These are phyloP conservation scores for Myotis myotis DNA, from an alignment of 2,797 vertebrate genomes.

Conservation along the genomic window DNA sequence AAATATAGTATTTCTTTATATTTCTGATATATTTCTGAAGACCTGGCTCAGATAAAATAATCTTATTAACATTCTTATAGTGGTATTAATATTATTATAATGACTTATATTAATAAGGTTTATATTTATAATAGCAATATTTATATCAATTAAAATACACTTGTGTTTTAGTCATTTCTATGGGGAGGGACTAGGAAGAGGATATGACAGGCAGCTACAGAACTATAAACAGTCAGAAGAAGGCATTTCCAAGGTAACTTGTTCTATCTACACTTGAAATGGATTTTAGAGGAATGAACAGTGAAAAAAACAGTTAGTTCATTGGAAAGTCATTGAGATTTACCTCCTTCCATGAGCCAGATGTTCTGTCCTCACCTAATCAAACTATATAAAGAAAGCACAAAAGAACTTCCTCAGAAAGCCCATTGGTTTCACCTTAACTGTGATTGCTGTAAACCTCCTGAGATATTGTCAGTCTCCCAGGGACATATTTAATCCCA, in stretches of 20 bases:
- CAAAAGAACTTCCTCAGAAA: not conserved
- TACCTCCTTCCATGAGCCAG: not conserved
- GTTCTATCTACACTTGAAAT: not conserved
- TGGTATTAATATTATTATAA: not conserved
- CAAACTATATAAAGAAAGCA: not conserved
- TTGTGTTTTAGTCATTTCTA: not conserved
- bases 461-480: not conserved
- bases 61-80: not conserved
- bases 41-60: slow-evolving; percentile 1
- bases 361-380: not conserved
- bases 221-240: not conserved
- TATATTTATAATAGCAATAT: not conserved
- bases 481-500: not conserved
- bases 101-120: not conserved
- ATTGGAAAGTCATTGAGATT: not conserved
- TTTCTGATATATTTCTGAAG: not conserved
- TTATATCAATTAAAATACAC: not conserved
- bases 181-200: not conserved
- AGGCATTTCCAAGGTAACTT: not conserved
- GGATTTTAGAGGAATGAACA: not conserved
- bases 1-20: not conserved
- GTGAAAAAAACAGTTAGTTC: not conserved
- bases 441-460: not conserved
- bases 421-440: not conserved
- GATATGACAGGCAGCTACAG: not conserved